Percentiles rank a stretch among this genome's conserved stretches.
Conservation (phyloP, 1,140 invertebrate species). For the Orchestia grillus region DNA sequence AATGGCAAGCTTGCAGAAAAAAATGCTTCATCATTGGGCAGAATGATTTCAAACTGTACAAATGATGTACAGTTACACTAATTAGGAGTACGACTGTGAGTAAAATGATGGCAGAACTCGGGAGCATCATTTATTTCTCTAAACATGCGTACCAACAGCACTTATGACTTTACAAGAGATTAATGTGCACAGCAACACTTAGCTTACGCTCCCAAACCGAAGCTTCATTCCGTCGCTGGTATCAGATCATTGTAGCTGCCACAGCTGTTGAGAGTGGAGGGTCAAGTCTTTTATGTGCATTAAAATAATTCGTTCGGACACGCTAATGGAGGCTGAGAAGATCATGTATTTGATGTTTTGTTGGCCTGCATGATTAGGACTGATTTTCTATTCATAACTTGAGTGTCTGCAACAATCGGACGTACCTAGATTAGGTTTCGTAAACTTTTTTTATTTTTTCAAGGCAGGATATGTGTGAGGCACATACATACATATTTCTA, state of each 20-base stretch:
- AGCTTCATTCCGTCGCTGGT: neutral
- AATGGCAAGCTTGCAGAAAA: neutral
- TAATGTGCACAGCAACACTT: neutral
- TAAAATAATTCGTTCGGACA: neutral
- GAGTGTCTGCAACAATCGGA: neutral
- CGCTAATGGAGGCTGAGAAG: neutral
- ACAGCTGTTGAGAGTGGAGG: neutral
- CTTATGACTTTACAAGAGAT: constrained; percentile 1
- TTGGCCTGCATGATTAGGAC: neutral
- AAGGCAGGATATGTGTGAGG: neutral
- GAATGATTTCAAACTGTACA: neutral
- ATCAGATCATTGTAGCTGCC: neutral
- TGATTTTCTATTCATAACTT: neutral
- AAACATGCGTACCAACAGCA: neutral
- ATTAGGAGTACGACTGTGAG: neutral
- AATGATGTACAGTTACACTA: too few species aligned
- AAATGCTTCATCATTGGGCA: neutral
- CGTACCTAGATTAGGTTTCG: neutral
- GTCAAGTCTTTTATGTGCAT: neutral
- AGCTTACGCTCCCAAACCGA: neutral
- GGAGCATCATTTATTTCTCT: neutral
- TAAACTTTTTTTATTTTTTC: neutral
- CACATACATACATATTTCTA: neutral
- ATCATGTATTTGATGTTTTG: neutral
- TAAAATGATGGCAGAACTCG: neutral